Percentiles rank a stretch among this genome's conserved stretches.
phyloP scores from a whole-genome alignment of 35 echinoderm and acorn worm species.

The Ophiothrix spiculata region DNA sequence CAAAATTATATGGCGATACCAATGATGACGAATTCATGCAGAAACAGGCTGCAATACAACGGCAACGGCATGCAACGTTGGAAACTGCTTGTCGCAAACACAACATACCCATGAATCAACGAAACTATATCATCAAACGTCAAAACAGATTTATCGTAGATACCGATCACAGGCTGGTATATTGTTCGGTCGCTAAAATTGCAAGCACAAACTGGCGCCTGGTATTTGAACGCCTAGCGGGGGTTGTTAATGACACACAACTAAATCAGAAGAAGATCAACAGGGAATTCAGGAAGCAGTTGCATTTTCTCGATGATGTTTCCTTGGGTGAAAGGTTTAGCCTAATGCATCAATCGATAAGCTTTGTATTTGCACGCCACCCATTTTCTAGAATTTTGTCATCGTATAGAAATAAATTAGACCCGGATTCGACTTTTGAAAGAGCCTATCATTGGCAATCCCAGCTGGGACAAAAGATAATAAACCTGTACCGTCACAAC shows the following conservation, averaged over 20 bases:
- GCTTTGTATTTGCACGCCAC: constrained; percentile 79
- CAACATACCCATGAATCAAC: not conserved
- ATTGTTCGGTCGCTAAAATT: not conserved
- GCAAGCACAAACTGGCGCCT: not conserved
- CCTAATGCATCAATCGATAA: constrained; percentile 31
- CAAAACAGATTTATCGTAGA: not conserved
- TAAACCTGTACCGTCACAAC: constrained; percentile 62
- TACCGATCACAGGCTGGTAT: not conserved
- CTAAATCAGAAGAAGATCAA: not conserved
- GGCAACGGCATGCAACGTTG: not conserved
- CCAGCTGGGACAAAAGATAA: constrained; percentile 75
- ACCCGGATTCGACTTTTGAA: constrained; percentile 58
- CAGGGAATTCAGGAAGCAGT: not conserved
- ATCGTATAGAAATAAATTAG: constrained; percentile 91
- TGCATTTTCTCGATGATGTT: not conserved
- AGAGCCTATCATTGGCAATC: constrained; percentile 60
- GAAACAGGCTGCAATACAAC: not conserved
- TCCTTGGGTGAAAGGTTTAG: not conserved
- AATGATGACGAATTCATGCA: not conserved
- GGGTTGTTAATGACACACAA: not conserved
- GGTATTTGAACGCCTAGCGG: not conserved
- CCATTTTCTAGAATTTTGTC: constrained; percentile 85
- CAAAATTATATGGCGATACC: no score
- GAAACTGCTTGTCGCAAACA: not conserved
- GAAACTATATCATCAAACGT: not conserved